Base-by-base conservation (phyloP, 2,888 invertebrate genomes). In the Spisula solida region DNA sequence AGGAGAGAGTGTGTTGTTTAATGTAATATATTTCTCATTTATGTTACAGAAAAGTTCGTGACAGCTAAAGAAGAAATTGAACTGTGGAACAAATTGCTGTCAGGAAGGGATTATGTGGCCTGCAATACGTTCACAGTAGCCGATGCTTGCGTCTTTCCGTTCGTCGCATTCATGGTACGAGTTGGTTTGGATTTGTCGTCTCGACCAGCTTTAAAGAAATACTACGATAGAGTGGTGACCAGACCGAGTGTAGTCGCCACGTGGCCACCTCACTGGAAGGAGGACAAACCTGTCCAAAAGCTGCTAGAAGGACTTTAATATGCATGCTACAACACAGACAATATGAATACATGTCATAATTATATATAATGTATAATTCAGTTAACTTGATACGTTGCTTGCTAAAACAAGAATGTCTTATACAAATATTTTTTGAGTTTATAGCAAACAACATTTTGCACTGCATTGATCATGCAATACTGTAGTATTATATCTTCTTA, bases 191-290 rank as follows among this genome's bases (percentile, higher is more conserved):
- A 31, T 31, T n/a, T 60, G 20, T 25, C 29, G 6, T 41, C 25
- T 16, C 5, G 56, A 29, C 93, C 94, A 8, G 85, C 85, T 5
- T 75, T 95, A 47, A 66, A 85, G 51, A 87, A 78, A 41, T 95
- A 94, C 88, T 94, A 94, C 86, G 89, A 94, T 18, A 80, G 41
- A 8, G 66, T 95, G 41, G 78, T 31, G 6, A 80, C 89, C 25
- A 88, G 94, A 41, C 92, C 93, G 4, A 92, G 93, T 14, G 92
- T 95, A 18, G 56, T 93, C 48, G 87, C 88, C 41, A 92, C 94
- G 4, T 93, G 93, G 93, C 95, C 95, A 6, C 95, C 95, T 0
- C 95, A 95, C 89, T 95, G 95, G 95, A 93, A 88, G 31, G 93
- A 47, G 41, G 41, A 41, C 41, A 41, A 41, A 20, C 41, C 51